Conservation (phyloP, 2,888 invertebrate genomes). For the Ernsta delagoae region DNA sequence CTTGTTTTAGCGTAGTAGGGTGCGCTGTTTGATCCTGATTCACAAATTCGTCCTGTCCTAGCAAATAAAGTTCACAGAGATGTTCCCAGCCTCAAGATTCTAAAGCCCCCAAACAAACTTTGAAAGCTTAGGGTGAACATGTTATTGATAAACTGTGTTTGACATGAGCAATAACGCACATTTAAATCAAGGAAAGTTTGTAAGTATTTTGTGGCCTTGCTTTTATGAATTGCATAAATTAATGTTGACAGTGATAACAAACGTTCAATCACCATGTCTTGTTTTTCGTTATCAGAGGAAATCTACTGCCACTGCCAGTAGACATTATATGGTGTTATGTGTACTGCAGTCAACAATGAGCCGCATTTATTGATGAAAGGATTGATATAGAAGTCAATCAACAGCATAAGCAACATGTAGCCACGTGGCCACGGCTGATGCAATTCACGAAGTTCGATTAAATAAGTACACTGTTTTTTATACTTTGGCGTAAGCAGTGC, state of each 20-base stretch:
- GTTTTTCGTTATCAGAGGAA: too few species aligned
- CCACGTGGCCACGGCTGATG: slow-evolving; percentile 73
- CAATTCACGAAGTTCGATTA: slow-evolving; percentile 69
- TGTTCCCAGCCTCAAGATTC: slow-evolving; percentile 50
- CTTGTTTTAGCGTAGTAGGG: slow-evolving; percentile 50
- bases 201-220: background rate
- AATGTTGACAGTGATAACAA: background rate
- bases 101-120: slow-evolving; percentile 58
- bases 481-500: slow-evolving; percentile 78
- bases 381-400: slow-evolving; percentile 16
- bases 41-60: slow-evolving; percentile 72
- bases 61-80: slow-evolving; percentile 64
- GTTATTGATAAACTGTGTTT: slow-evolving; percentile 39
- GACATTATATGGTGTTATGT: too few species aligned
- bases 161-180: slow-evolving; percentile 30
- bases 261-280: background rate
- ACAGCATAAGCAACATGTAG: slow-evolving; percentile 38
- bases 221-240: slow-evolving; percentile 1
- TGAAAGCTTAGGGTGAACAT: slow-evolving; percentile 58
- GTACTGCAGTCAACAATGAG: too few species aligned
- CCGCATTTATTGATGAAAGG: background rate
- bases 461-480: slow-evolving; percentile 77
- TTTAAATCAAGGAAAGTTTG: slow-evolving; percentile 21
- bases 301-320: too few species aligned
- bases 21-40: slow-evolving; percentile 75